These are phyloP conservation scores for Megaceryle alcyon DNA, from an alignment of 2,797 vertebrate genomes.

Conservation along the genomic window DNA sequence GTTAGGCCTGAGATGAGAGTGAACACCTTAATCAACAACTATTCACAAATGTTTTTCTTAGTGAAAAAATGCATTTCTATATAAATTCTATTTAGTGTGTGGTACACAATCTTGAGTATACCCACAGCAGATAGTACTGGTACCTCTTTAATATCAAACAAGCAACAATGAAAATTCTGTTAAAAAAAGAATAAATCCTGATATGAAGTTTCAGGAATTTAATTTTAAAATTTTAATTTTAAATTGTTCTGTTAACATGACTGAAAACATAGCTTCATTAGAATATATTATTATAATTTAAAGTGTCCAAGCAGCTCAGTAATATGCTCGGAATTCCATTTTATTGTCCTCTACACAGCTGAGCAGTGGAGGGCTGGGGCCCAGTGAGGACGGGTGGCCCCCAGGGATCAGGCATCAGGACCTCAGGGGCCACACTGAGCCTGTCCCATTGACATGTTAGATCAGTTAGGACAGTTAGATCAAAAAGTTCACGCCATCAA, in stretches of 20 bases:
- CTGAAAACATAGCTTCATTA: neutral
- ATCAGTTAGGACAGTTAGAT: no score
- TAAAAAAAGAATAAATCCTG: neutral
- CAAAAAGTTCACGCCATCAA: neutral
- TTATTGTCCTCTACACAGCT: neutral
- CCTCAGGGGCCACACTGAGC: neutral
- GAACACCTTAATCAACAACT: neutral
- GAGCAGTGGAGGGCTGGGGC: neutral
- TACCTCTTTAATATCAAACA: neutral
- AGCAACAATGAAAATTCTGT: neutral
- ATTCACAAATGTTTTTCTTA: neutral
- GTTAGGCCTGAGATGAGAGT: neutral
- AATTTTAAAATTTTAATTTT: neutral
- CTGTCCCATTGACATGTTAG: no score
- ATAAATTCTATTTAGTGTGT: neutral
- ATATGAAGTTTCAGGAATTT: neutral
- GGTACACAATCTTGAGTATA: neutral
- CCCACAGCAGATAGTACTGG: neutral
- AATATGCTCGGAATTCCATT: neutral
- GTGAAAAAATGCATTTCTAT: neutral
- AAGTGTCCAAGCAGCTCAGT: neutral
- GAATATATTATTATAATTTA: neutral
- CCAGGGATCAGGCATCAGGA: neutral
- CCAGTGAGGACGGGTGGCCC: neutral
- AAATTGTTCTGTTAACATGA: neutral